Conservation (phyloP, 2,113 vertebrate species). For the Mionectes macconnelli region DNA sequence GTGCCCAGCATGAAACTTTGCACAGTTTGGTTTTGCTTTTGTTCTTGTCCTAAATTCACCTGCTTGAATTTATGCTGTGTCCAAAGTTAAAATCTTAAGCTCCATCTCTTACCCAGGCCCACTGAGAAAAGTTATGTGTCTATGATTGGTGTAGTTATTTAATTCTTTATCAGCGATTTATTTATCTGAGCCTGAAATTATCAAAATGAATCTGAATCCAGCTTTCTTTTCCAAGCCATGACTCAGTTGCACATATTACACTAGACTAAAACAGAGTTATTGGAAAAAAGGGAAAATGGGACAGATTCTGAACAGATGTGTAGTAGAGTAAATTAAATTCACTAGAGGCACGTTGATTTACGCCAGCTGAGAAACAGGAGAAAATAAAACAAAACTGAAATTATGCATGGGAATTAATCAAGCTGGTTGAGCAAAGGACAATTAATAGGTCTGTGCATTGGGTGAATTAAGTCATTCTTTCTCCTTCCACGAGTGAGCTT, state of each 20-base stretch:
- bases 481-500: neutral
- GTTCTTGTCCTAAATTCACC: neutral
- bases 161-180: neutral
- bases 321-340: neutral
- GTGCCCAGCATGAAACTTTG: neutral
- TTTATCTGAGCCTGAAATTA: neutral
- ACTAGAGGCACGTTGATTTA: neutral
- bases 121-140: neutral
- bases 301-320: neutral
- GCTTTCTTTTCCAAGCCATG: neutral
- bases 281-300: neutral
- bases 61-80: neutral
- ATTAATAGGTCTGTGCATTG: neutral
- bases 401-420: neutral
- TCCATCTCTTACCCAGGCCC: neutral
- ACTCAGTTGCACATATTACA: neutral
- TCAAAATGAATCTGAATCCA: neutral
- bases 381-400: neutral
- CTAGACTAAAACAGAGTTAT: neutral
- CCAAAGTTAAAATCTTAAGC: neutral
- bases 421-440: neutral
- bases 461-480: neutral
- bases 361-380: neutral
- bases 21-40: neutral
- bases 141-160: neutral